A percentile compares a stretch with the other conserved stretches of the same genome.
phyloP scores from a whole-genome alignment of 2,888 invertebrate species.

The Megalurothrips usitatus region DNA sequence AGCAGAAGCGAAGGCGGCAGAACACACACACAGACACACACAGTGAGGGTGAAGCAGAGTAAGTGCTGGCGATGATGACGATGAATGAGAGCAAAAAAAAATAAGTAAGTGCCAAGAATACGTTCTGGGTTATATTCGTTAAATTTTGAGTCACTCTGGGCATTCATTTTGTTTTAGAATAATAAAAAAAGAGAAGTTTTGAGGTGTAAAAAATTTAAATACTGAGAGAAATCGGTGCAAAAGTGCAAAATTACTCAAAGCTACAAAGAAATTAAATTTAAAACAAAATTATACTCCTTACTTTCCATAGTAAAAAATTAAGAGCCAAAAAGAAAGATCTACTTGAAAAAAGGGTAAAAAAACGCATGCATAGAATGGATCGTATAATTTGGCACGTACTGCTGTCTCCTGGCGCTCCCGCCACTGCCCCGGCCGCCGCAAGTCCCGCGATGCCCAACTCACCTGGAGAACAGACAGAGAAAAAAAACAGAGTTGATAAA shows the following conservation, averaged over 20 bases:
- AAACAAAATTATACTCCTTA: background rate
- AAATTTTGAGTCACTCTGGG: background rate
- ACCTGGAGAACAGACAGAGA: background rate
- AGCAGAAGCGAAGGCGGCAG: background rate
- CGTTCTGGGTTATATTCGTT: background rate
- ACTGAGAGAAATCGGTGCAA: background rate
- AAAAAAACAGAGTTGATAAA: background rate
- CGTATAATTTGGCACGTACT: conserved; percentile 22
- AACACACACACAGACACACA: background rate
- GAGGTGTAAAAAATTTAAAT: background rate
- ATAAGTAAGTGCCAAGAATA: conserved; percentile 16
- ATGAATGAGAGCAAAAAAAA: background rate
- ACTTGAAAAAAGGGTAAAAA: background rate
- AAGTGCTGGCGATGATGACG: background rate
- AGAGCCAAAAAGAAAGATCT: background rate
- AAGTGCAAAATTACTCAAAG: background rate
- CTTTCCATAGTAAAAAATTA: background rate
- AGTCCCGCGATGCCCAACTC: conserved; percentile 23
- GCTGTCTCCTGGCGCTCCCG: conserved; percentile 17
- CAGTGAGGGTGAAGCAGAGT: background rate
- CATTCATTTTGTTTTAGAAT: background rate
- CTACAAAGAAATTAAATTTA: background rate
- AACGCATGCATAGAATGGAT: background rate
- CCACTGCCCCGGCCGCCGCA: conserved; percentile 13
- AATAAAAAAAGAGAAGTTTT: background rate